phyloP scores from a whole-genome alignment of 2,113 vertebrate genomes.

The Chaetodon trifascialis region DNA sequence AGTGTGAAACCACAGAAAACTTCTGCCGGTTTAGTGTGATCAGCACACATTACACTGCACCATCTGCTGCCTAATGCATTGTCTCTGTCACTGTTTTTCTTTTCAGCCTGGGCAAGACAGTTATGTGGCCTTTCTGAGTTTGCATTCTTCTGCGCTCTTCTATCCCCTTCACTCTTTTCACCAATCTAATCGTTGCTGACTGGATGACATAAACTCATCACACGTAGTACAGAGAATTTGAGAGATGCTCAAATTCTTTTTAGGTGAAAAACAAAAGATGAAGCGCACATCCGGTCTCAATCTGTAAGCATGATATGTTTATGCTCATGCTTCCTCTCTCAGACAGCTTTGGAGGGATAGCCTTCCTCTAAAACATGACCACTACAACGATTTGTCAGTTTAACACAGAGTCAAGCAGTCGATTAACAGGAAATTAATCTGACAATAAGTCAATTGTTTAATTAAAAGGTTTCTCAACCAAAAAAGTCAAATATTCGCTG shows the following conservation, averaged over 20 bases:
- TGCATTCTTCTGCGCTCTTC: conserved; percentile 26
- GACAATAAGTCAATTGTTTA: neutral
- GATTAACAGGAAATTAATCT: neutral
- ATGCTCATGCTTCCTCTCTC: neutral
- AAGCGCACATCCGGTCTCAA: neutral
- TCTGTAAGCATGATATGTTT: neutral
- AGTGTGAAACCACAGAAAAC: conserved; percentile 46
- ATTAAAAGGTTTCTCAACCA: neutral
- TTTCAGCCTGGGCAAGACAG: conserved; percentile 14
- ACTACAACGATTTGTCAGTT: neutral
- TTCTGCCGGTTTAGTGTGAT: conserved; percentile 54
- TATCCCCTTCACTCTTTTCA: conserved; percentile 23
- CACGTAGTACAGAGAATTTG: neutral
- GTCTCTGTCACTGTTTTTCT: conserved; percentile 27
- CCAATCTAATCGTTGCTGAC: conserved; percentile 5
- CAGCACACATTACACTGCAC: conserved; percentile 41
- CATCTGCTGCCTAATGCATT: conserved; percentile 51
- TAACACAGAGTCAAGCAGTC: neutral
- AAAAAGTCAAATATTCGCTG: neutral
- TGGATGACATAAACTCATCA: neutral
- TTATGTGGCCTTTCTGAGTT: conserved; percentile 17
- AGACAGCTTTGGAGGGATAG: neutral
- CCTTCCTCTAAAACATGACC: neutral
- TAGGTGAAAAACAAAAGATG: neutral
- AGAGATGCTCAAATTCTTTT: too few species aligned